Base-by-base conservation (phyloP, 2,888 invertebrate genomes). In the Dichetophora obliterata region DNA sequence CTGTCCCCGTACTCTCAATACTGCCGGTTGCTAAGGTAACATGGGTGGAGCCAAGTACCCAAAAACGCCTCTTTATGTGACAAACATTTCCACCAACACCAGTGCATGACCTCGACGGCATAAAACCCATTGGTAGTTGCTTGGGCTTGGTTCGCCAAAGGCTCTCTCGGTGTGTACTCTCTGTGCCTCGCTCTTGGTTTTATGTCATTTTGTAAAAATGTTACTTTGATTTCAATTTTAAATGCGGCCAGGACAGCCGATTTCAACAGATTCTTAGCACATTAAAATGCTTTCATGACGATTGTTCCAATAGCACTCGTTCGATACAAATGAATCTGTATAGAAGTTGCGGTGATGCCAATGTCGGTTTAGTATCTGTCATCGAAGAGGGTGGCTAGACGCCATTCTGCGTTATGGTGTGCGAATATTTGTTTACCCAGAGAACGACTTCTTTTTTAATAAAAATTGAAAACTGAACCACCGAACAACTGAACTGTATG, bases 11-110 rank as follows among this genome's bases (percentile, higher is more conserved):
- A 31, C 34, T 54, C 31, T 34, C 75, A 75, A 76, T 72, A 68
- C 22, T 27, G 71, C 5, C 50, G 82, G 85, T 84, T 85, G 83
- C 85, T 85, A 83, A 82, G 85, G 77, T 54, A 63, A 63, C 76
- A 74, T 77, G 82, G 85, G 86, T 82, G 85, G 83, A 82, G 84
- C 81, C 78, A 79, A 74, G 59, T 24, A 11, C 0, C 19, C 37
- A 79, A 81, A 70, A 83, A 83, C 85, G 83, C 85, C 86, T 83
- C 81, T 70, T 43, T 57, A 27, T n/a, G 19, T 31, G 71, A 34
- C 52, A 52, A 48, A 66, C 69, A 63, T 52, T 57, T 4, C 22
- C n/a, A 73, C 24, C 73, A 73, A 6, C 50, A 22, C 48, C 50
- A 63, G 19, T 50, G 52, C 16, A 19, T n/a, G 52, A 24, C 50